Conservation (phyloP, 92 coral and sea anemone genomes). For the Porites cylindrica region DNA sequence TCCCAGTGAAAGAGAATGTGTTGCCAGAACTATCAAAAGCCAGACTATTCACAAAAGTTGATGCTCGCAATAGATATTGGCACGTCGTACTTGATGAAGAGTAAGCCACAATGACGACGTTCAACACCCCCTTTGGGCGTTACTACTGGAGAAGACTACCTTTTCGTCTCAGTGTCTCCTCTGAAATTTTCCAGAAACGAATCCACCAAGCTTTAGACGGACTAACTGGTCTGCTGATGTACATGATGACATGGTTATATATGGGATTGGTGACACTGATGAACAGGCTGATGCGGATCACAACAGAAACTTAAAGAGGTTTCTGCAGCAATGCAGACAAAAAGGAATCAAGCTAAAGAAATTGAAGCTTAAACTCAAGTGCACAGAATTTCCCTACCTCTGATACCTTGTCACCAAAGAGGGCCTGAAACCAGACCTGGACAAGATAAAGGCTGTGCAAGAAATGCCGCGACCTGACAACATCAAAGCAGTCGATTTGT, state of each 20-base stretch:
- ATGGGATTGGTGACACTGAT: conserved; percentile 55
- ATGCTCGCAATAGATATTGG: conserved; percentile 56
- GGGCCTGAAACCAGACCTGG: conserved; percentile 56
- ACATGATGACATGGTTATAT: conserved; percentile 73
- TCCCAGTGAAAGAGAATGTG: conserved; percentile 66
- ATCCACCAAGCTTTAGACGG: no score
- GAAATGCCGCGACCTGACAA: conserved; percentile 54
- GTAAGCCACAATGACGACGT: conserved; percentile 34
- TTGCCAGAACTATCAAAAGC: conserved; percentile 64
- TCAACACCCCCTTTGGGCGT: no score
- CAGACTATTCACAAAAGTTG: conserved; percentile 60
- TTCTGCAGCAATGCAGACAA: conserved; percentile 48
- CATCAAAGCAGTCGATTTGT: conserved; percentile 61
- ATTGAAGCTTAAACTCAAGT: conserved; percentile 38
- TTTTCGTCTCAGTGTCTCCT: no score
- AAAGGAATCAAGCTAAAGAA: conserved; percentile 51
- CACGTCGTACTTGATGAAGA: conserved; percentile 20
- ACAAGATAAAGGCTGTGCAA: conserved; percentile 22
- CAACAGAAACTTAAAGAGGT: conserved; percentile 33
- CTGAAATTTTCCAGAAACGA: no score
- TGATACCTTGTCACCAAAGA: conserved; percentile 55
- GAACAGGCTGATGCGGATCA: conserved; percentile 61
- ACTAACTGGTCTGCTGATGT: neutral
- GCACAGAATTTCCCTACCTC: conserved; percentile 55
- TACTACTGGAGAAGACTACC: no score